Percentiles rank a stretch among this genome's conserved stretches.
Evolutionary conservation across 2,888 invertebrate genomes (phyloP).

Genomic region (Atherix ibis): DNA sequence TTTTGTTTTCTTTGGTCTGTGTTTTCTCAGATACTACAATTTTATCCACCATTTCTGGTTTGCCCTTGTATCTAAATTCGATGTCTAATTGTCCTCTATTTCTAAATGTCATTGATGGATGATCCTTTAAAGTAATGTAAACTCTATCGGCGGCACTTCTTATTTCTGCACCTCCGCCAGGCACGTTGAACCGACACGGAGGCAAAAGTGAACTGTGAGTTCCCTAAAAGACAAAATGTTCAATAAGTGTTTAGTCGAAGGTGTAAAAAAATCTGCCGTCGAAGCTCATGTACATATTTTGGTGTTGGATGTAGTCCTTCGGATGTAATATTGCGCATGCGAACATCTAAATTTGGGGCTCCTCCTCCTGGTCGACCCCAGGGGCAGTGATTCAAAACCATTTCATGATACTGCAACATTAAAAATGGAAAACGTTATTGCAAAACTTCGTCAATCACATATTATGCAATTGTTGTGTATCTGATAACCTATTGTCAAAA

Average conservation of each 20-base stretch:
- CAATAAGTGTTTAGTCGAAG: too few relatives aligned
- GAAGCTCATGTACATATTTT: constrained; percentile 27
- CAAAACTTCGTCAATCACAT: neutral
- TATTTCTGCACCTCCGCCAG: constrained; percentile 13
- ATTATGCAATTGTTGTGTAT: too few relatives aligned
- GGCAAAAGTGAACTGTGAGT: constrained; percentile 3
- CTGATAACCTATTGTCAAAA: too few relatives aligned
- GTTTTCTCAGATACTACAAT: constrained; percentile 26
- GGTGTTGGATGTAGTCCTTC: constrained; percentile 50
- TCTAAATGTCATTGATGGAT: constrained; percentile 49
- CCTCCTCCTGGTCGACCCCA: constrained; percentile 66
- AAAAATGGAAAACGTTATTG: neutral
- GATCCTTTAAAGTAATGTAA: constrained; percentile 35
- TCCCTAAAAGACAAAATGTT: constrained; percentile 3
- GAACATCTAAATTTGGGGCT: constrained; percentile 48
- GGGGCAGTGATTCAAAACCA: constrained; percentile 58
- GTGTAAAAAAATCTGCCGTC: too few relatives aligned
- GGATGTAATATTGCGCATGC: constrained; percentile 50
- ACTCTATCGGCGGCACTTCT: constrained; percentile 19
- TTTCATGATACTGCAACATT: constrained; percentile 37
- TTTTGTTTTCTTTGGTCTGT: constrained; percentile 3
- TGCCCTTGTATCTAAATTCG: constrained; percentile 42
- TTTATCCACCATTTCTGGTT: constrained; percentile 42
- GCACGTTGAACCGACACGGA: constrained; percentile 6
- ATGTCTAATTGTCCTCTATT: constrained; percentile 47